These are phyloP conservation scores for Hypercompe scribonia DNA, from an alignment of 2,888 invertebrate genomes.

Conservation along the genomic window DNA sequence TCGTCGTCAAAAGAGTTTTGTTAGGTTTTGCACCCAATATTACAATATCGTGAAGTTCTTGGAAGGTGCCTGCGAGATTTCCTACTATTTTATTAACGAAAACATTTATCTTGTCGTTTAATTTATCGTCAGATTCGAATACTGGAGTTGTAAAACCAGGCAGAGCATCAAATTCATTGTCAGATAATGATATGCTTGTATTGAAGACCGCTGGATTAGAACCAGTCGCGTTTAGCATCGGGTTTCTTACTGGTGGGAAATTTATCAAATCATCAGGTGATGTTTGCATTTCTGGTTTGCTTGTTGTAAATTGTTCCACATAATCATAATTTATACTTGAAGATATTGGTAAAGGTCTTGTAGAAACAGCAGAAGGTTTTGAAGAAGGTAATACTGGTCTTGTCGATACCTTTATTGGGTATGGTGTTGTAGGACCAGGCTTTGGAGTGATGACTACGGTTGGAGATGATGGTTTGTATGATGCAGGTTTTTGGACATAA, in stretches of 20 bases:
- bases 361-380: slow-evolving; percentile 41
- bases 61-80: slow-evolving; percentile 93
- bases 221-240: slow-evolving; percentile 91
- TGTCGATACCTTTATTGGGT: slow-evolving; percentile 64
- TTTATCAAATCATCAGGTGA: slow-evolving; percentile 91
- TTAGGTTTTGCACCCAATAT: slow-evolving; percentile 81
- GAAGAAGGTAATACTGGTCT: slow-evolving; percentile 60
- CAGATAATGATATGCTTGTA: slow-evolving; percentile 83
- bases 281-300: slow-evolving; percentile 87
- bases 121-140: slow-evolving; percentile 91
- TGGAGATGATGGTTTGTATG: slow-evolving; percentile 83
- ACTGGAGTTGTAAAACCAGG: slow-evolving; percentile 91
- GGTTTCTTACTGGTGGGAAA: slow-evolving; percentile 95
- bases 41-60: slow-evolving; percentile 92
- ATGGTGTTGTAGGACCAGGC: slow-evolving; percentile 83
- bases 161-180: slow-evolving; percentile 81
- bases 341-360: slow-evolving; percentile 58
- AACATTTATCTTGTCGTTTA: slow-evolving; percentile 92
- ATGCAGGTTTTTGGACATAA: slow-evolving; percentile 74
- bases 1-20: slow-evolving; percentile 68
- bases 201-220: slow-evolving; percentile 82
- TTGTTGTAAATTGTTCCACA: slow-evolving; percentile 73
- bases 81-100: slow-evolving; percentile 94
- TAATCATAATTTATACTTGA: slow-evolving; percentile 67
- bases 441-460: slow-evolving; percentile 90